Conservation (phyloP, 1,140 invertebrate species). For the Mylabris phalerata region DNA sequence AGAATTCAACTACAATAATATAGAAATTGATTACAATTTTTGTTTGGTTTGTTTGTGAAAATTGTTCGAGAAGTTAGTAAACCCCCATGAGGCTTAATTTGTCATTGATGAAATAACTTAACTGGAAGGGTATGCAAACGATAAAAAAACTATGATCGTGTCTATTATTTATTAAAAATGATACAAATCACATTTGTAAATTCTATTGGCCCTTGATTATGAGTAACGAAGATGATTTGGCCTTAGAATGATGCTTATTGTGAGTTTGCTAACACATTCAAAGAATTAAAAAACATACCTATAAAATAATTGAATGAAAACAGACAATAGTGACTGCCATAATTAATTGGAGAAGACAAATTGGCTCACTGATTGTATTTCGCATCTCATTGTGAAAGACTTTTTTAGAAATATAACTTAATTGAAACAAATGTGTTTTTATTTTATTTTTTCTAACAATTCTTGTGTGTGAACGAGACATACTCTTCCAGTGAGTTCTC, state of each 20-base stretch:
- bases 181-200: constrained; percentile 15
- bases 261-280: constrained; percentile 33
- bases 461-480: constrained; percentile 12
- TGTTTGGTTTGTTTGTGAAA: constrained; percentile 10
- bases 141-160: constrained; percentile 15
- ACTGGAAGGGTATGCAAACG: constrained; percentile 38
- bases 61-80: constrained; percentile 30
- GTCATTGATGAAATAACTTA: constrained; percentile 27
- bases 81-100: constrained; percentile 35
- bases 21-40: too few species aligned
- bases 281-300: constrained; percentile 2
- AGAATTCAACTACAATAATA: background rate
- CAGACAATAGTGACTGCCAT: constrained; percentile 28
- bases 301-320: constrained; percentile 4
- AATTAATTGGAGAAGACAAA: constrained; percentile 24
- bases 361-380: constrained; percentile 37
- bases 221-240: constrained; percentile 10
- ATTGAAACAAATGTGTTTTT: constrained; percentile 29
- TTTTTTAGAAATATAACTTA: constrained; percentile 42
- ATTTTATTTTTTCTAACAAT: constrained; percentile 25
- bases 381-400: constrained; percentile 39
- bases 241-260: constrained; percentile 21
- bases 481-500: constrained; percentile 16
- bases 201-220: constrained; percentile 2
- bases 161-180: constrained; percentile 10